Percentiles rank a stretch among this genome's conserved stretches.
These are phyloP conservation scores for Eupithecia insigniata DNA, from an alignment of 2,888 invertebrate genomes.

Conservation along the genomic window DNA sequence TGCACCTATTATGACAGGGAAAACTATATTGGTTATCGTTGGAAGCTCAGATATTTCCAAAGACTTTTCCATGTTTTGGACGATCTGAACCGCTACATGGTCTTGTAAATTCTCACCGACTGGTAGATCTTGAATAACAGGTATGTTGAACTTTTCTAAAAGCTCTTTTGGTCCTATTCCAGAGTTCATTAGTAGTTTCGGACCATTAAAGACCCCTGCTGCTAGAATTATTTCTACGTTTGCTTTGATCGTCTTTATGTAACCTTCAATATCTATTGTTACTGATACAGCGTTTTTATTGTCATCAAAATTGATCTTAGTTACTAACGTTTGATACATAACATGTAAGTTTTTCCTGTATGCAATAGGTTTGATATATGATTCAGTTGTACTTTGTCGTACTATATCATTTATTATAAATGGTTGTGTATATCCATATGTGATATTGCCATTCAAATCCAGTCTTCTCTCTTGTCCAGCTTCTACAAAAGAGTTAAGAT, in stretches of 20 bases:
- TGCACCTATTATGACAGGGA: not conserved
- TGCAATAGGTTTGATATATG: slow-evolving; percentile 34
- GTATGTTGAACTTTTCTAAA: not conserved
- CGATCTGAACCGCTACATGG: not conserved
- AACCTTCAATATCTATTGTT: slow-evolving; percentile 13
- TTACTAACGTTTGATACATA: slow-evolving; percentile 35
- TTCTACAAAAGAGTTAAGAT: slow-evolving; percentile 38
- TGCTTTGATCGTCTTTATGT: slow-evolving; percentile 29
- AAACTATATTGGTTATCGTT: not conserved
- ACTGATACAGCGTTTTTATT: slow-evolving; percentile 35
- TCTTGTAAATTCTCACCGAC: slow-evolving; percentile 2
- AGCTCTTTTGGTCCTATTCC: slow-evolving; percentile 8
- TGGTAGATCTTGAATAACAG: not conserved
- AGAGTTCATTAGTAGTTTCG: slow-evolving; percentile 45
- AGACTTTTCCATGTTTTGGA: slow-evolving; percentile 8
- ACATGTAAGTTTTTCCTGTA: slow-evolving; percentile 37
- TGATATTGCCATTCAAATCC: slow-evolving; percentile 37
- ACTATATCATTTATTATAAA: slow-evolving; percentile 23
- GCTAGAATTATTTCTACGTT: not conserved
- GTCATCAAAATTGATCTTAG: slow-evolving; percentile 36
- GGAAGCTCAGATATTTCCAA: not conserved
- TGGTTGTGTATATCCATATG: slow-evolving; percentile 39
- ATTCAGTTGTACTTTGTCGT: slow-evolving; percentile 38
- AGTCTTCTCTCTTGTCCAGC: slow-evolving; percentile 30
- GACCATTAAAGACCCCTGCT: not conserved